Evolutionary conservation across 2,113 vertebrate genomes (phyloP).

Genomic region (Nothoprocta pentlandii): DNA sequence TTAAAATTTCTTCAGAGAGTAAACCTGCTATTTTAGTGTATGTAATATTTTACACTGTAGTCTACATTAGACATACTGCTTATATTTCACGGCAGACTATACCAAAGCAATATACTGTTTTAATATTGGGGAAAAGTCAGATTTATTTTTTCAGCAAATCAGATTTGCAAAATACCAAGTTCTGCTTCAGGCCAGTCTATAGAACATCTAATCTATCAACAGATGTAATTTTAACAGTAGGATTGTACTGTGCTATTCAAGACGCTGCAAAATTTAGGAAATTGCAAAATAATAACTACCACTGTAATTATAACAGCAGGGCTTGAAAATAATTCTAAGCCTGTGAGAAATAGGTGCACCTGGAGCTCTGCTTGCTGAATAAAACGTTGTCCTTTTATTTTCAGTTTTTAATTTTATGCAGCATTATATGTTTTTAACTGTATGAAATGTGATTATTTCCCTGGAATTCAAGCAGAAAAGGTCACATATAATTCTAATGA

Average conservation of each 20-base stretch:
- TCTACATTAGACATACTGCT: not conserved
- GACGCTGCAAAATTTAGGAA: not conserved
- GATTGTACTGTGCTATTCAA: not conserved
- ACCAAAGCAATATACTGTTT: not conserved
- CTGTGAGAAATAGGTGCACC: conserved; percentile 7
- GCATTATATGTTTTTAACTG: conserved; percentile 12
- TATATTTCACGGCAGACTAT: not conserved
- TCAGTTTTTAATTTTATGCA: conserved; percentile 35
- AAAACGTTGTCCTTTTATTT: not conserved
- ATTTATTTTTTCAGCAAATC: not conserved
- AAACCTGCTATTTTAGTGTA: not conserved
- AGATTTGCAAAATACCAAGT: not conserved
- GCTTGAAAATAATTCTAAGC: not conserved
- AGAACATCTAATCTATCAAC: conserved; percentile 27
- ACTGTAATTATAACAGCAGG: conserved; percentile 5
- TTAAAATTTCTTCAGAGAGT: not conserved
- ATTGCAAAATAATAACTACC: conserved; percentile 21
- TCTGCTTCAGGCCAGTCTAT: not conserved
- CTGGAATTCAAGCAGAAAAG: not conserved
- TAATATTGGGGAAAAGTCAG: not conserved
- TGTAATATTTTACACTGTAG: too few species aligned
- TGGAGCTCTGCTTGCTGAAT: not conserved
- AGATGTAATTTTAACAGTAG: conserved; percentile 16
- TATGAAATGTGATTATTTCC: conserved; percentile 23
- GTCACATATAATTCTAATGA: not conserved